phyloP scores from a whole-genome alignment of 2,113 vertebrate species.

The Oncorhynchus tshawytscha region DNA sequence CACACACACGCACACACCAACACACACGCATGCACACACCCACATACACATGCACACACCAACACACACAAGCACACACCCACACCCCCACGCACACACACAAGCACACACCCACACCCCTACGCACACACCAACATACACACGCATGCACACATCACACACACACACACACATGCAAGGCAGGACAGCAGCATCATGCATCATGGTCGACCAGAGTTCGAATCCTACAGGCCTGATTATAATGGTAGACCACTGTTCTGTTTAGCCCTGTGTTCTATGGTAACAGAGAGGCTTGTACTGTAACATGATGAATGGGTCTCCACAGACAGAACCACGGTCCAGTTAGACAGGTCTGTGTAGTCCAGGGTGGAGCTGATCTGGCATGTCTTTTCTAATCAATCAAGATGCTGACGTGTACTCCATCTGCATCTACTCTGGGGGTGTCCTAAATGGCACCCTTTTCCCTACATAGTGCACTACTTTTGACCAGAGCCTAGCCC shows the following conservation, averaged over 20 bases:
- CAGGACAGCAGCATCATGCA: not conserved
- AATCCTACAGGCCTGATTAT: too few species aligned
- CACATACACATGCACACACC: too few species aligned
- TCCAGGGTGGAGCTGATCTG: slow-evolving; percentile 34
- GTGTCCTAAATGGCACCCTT: too few species aligned
- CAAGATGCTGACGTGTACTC: slow-evolving; percentile 21
- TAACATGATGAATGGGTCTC: slow-evolving; percentile 43
- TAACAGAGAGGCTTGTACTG: not conserved
- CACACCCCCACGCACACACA: too few species aligned
- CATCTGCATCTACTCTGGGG: not conserved
- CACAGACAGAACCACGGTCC: slow-evolving; percentile 20
- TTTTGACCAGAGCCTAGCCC: too few species aligned
- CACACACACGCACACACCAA: not conserved
- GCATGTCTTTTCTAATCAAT: slow-evolving; percentile 48
- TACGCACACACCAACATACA: not conserved
- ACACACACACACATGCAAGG: too few species aligned
- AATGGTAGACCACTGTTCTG: too few species aligned
- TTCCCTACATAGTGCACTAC: too few species aligned
- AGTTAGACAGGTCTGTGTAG: slow-evolving; percentile 23
- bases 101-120: too few species aligned
- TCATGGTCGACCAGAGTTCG: not conserved
- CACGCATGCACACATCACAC: not conserved
- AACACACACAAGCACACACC: too few species aligned
- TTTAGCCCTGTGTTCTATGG: too few species aligned
- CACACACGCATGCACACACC: too few species aligned